Evolutionary conservation across 2,113 vertebrate genomes (phyloP), one percentile per base, ranked within the genome.

Genomic region (Chaetodon trifascialis): DNA sequence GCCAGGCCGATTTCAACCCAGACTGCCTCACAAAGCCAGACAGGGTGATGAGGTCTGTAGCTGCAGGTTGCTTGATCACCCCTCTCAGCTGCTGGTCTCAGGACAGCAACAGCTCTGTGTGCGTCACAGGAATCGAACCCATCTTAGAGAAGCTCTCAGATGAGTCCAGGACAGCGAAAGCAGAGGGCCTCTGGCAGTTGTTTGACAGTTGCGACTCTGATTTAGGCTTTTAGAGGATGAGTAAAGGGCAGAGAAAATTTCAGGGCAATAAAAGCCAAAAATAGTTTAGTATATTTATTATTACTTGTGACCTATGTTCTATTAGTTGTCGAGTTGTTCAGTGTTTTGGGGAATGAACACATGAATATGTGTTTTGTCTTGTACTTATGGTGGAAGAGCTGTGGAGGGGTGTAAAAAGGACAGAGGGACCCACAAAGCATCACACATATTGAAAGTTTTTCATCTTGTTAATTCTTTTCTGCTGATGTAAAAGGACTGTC

Each of bases 81-180:
- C 93, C 91, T 23, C 72, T 89, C 49, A 90, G 75, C 73, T 88
- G 83, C 80, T 95, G 93, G 92, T 93, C 93, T 60, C 87, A 94
- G 82, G 92, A 93, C 56, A 95, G 93, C 79, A 82, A 58, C 81
- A 88, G 77, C 76, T 82, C 91, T 2, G 64, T 69, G 19, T 67
- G 75, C 64, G n/a, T 82, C 4, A 1, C n/a, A 65, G 87, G 56
- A 40, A 52, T 88, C 21, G 56, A 90, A 12, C 49, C 84, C 65
- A 72, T 80, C 76, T 25, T 86, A 54, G 84, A 89, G 47, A 83
- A 79, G 11, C 23, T 77, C 19, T 80, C 78, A 19, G 23, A 65
- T 42, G 65, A 88, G 55, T 72, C 85, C 54, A 77, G 58, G 5
- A 10, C 40, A 9, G 75, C 21, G 47, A 73, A 75, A 69, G 74